A percentile compares a stretch with the other conserved stretches of the same genome.
Evolutionary conservation across 2,113 vertebrate species (phyloP).

Genomic region (Microtus oregoni): DNA sequence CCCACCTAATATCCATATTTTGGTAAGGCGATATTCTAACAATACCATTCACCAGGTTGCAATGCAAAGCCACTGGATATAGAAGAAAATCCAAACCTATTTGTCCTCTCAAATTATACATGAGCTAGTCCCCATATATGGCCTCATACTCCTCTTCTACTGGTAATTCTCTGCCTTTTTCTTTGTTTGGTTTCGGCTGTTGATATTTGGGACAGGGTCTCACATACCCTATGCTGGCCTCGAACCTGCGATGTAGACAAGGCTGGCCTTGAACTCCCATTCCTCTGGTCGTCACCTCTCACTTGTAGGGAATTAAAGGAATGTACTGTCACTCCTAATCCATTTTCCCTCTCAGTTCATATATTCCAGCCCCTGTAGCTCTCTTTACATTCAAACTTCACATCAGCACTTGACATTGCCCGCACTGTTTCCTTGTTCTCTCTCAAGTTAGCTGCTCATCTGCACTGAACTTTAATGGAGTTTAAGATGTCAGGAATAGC

Average conservation of each 20-base stretch:
- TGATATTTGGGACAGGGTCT: neutral
- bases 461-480: neutral
- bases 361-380: neutral
- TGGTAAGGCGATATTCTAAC: neutral
- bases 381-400: neutral
- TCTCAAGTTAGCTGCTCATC: neutral
- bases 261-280: neutral
- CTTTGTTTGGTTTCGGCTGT: neutral
- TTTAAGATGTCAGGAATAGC: neutral
- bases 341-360: neutral
- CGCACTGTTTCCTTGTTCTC: neutral
- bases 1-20: neutral
- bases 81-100: slow-evolving; percentile 14
- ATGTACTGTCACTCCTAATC: neutral
- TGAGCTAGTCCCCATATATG: neutral
- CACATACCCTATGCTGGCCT: neutral
- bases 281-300: neutral
- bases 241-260: neutral
- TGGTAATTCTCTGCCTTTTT: neutral
- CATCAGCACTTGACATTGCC: neutral
- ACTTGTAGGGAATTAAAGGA: neutral
- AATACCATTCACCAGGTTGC: neutral
- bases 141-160: neutral
- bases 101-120: neutral
- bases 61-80: neutral